phyloP scores from a whole-genome alignment of 2,888 invertebrate species.

The Meteorus cinctellus region DNA sequence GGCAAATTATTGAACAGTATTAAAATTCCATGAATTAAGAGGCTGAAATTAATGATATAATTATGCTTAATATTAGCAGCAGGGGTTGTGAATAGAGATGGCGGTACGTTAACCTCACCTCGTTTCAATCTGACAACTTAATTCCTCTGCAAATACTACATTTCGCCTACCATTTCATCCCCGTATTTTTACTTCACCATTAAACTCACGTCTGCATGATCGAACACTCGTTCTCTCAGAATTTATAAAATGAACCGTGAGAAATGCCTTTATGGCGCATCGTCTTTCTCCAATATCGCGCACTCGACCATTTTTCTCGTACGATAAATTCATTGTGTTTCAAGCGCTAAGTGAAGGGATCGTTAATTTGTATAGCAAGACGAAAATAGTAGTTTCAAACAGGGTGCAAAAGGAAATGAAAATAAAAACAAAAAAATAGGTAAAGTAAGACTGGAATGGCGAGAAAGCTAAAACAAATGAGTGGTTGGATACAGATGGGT shows the following conservation, averaged over 20 bases:
- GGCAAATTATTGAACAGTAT: neutral
- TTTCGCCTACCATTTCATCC: neutral
- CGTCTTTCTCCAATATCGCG: neutral
- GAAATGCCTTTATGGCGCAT: constrained; percentile 9
- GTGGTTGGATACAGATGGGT: neutral
- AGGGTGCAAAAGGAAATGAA: neutral
- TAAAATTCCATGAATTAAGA: constrained; percentile 11
- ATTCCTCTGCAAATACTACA: constrained; percentile 21
- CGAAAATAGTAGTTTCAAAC: neutral
- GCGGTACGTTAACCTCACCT: constrained; percentile 1
- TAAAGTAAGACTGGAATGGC: neutral
- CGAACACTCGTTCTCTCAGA: neutral
- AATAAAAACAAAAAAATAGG: neutral
- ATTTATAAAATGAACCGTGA: constrained; percentile 25
- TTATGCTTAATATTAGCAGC: neutral
- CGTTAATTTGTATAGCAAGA: constrained; percentile 4
- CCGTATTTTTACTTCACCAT: constrained; percentile 12
- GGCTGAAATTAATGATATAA: constrained; percentile 5
- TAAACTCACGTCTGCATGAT: constrained; percentile 14
- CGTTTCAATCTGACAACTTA: constrained; percentile 29
- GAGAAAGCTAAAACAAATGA: neutral
- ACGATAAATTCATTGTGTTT: constrained; percentile 25
- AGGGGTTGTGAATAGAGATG: neutral
- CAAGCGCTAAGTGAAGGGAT: constrained; percentile 8
- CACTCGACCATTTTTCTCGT: neutral